These are phyloP conservation scores for Aphelenchoides bicaudatus DNA, from an alignment of 2,888 invertebrate species.

Conservation along the genomic window DNA sequence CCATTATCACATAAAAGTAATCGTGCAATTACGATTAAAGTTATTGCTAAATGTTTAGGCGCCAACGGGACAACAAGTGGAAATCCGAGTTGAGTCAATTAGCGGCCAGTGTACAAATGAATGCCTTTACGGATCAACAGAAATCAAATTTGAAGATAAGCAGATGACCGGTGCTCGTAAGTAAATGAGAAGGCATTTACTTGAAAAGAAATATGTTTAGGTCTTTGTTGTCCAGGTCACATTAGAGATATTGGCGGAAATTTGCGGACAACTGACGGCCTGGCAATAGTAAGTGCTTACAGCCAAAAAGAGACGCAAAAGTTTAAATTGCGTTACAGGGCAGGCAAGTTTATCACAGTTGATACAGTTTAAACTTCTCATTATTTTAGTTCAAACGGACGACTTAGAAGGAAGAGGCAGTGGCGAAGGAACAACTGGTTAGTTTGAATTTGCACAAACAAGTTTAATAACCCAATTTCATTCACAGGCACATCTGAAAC, in stretches of 20 bases:
- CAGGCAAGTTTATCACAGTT: conserved; percentile 20
- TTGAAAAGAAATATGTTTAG: too few relatives aligned
- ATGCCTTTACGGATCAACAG: conserved; percentile 23
- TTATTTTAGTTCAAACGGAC: conserved; percentile 2
- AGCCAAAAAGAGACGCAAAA: conserved; percentile 25
- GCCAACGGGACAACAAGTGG: conserved; percentile 8
- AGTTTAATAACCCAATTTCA: background rate
- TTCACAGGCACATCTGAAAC: background rate
- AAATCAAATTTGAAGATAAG: conserved; percentile 30
- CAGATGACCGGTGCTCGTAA: conserved; percentile 13
- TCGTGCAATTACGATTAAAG: background rate
- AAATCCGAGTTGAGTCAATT: conserved; percentile 18
- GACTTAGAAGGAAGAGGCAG: conserved; percentile 2
- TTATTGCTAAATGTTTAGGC: conserved; percentile 14
- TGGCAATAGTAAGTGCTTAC: conserved; percentile 25
- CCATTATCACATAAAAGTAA: conserved; percentile 15
- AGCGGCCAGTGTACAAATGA: conserved; percentile 25
- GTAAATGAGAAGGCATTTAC: too few relatives aligned
- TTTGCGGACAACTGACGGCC: conserved; percentile 5
- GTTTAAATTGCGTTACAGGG: conserved; percentile 20
- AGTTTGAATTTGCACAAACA: background rate
- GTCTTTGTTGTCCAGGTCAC: conserved; percentile 27
- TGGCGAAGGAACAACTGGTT: background rate
- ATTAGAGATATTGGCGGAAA: conserved; percentile 23
- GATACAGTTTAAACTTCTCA: too few relatives aligned